These are phyloP conservation scores for Esperia sulphurella DNA, from an alignment of 2,888 invertebrate species.

Conservation along the genomic window DNA sequence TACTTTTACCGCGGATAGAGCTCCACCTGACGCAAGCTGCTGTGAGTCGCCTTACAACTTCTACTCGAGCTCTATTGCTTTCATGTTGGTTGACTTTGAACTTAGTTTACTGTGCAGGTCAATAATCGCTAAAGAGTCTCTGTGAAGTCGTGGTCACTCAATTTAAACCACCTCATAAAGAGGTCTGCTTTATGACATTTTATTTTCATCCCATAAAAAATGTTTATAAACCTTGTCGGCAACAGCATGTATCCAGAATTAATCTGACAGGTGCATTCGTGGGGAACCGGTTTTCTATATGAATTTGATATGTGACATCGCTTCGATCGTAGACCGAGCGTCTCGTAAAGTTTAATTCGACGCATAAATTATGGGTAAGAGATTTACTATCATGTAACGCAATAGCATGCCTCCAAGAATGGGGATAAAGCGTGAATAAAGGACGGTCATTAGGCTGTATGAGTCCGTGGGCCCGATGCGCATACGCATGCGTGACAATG, in stretches of 20 bases:
- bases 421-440: conserved; percentile 48
- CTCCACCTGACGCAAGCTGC: too few relatives aligned
- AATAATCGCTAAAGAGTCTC: neutral
- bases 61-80: too few relatives aligned
- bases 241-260: conserved; percentile 45
- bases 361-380: conserved; percentile 59
- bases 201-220: conserved; percentile 31
- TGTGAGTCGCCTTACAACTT: too few relatives aligned
- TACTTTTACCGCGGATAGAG: too few relatives aligned
- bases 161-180: conserved; percentile 4
- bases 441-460: conserved; percentile 49
- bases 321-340: conserved; percentile 53
- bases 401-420: conserved; percentile 46
- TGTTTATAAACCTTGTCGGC: conserved; percentile 32
- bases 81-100: too few relatives aligned
- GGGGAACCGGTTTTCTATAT: conserved; percentile 47
- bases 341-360: conserved; percentile 65
- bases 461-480: conserved; percentile 33
- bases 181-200: conserved; percentile 3
- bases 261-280: conserved; percentile 61
- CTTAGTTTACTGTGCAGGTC: neutral
- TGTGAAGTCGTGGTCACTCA: neutral
- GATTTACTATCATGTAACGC: conserved; percentile 57
- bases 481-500: conserved; percentile 20
- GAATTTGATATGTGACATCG: conserved; percentile 64